Evolutionary conservation across 2,113 vertebrate genomes (phyloP), one percentile per base, ranked within the genome.

Genomic region (Dasyornis broadbenti): DNA sequence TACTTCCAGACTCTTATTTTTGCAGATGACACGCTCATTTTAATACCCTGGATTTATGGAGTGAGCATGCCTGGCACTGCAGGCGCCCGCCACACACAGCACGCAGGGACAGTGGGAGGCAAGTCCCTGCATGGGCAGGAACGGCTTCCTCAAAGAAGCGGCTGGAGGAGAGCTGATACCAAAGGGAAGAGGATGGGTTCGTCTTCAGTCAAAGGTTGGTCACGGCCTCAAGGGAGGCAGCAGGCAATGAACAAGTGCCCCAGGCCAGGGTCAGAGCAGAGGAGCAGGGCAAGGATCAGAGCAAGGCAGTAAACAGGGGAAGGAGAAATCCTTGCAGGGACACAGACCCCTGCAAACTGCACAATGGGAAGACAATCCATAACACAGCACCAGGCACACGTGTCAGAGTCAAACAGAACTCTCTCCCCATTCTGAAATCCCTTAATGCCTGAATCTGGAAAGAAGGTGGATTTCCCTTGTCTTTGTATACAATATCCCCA

Each of bases 321-420:
- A 65, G 45, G 31, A 61, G 63, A 52, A 79, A 59, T 3, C 1
- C 42, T 42, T 42, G 0, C 15, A 18, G 61, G 31, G 8, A 47
- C 14, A 21, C 17, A 35, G 54, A 45, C 3, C 6, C 18, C 57
- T 52, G 24, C 35, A 57, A 39, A 24, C 17, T 40, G 10, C 1
- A 0, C 1, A 0, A 10, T 2, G 37, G 40, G 42, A 37, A 63
- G 15, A 81, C 0, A 0, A 7, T 17, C 19, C 66, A 17, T 31
- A 27, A 56, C 2, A 11, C 9, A 56, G 61, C 61, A 13, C 8
- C 44, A 22, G 1, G 0, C n/a, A 37, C 26, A 3, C 13, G 0
- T 4, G 33, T 39, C 66, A 61, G 16, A 20, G 33, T 72, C 60
- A 26, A 60, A 80, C 13, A 37, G 57, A 76, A 44, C 31, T n/a